Evolutionary conservation across 2,888 invertebrate genomes (phyloP).

Genomic region (Philonicus albiceps): DNA sequence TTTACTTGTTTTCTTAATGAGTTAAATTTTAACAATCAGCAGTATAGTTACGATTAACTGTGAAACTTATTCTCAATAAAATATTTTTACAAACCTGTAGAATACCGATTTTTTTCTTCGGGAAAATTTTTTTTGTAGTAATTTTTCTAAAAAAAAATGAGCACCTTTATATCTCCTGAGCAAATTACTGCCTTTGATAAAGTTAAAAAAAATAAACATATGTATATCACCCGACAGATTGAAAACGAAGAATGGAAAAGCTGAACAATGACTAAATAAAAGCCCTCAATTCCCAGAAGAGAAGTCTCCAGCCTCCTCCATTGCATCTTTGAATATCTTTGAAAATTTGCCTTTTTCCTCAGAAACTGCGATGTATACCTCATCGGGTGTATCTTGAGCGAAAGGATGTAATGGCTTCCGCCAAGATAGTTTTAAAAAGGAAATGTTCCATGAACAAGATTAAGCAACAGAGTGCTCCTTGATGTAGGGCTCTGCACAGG

Average conservation of each 20-base stretch:
- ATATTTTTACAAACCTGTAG: too few species aligned
- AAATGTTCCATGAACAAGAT: slow-evolving; percentile 31
- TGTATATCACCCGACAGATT: neutral
- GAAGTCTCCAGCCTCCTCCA: neutral
- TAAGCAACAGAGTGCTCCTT: slow-evolving; percentile 28
- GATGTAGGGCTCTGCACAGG: neutral
- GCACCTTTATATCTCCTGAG: neutral
- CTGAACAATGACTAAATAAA: neutral
- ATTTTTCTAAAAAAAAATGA: neutral
- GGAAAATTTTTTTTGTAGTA: too few species aligned
- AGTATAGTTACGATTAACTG: too few species aligned
- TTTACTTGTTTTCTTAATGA: too few species aligned
- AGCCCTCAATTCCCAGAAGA: neutral
- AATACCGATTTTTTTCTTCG: too few species aligned
- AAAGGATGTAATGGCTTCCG: slow-evolving; percentile 9
- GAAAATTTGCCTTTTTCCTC: slow-evolving; percentile 12
- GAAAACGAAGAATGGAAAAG: neutral
- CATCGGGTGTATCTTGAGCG: neutral
- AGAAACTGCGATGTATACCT: neutral
- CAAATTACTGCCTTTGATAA: neutral
- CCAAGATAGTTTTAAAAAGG: slow-evolving; percentile 23
- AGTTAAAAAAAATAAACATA: neutral
- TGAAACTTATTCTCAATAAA: too few species aligned
- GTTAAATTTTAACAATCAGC: too few species aligned
- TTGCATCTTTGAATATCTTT: neutral